Conservation (phyloP, 2,797 vertebrate species). For the Gouania willdenowi region DNA sequence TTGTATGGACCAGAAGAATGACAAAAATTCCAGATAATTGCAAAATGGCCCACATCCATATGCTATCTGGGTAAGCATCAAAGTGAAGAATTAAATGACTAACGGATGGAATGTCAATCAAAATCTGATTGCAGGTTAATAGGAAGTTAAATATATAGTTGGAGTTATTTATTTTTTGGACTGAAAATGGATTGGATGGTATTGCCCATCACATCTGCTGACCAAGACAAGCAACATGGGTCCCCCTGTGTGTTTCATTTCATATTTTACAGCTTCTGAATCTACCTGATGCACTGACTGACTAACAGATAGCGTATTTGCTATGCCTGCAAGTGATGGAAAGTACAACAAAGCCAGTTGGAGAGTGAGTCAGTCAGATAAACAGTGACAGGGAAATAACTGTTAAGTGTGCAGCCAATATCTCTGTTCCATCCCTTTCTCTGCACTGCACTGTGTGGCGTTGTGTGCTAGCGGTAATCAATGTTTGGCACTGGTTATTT, state of each 20-base stretch:
- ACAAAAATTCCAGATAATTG: no score
- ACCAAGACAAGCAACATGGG: no score
- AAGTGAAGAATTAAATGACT: no score
- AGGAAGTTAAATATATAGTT: constrained; percentile 14
- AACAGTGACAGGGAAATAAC: constrained; percentile 39
- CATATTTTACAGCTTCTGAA: constrained; percentile 29
- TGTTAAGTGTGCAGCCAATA: constrained; percentile 56
- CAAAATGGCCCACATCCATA: no score
- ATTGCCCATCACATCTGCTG: neutral
- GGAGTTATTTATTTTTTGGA: constrained; percentile 11
- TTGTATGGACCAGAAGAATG: no score
- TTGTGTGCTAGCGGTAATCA: constrained; percentile 67
- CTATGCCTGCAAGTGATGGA: constrained; percentile 65
- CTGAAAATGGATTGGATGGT: neutral
- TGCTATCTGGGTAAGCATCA: no score
- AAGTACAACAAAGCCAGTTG: constrained; percentile 51
- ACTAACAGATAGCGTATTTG: constrained; percentile 46
- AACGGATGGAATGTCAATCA: no score
- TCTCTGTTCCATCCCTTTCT: constrained; percentile 43
- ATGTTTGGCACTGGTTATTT: constrained; percentile 65
- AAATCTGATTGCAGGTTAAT: constrained; percentile 11
- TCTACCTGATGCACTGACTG: constrained; percentile 26
- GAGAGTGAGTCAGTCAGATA: constrained; percentile 27
- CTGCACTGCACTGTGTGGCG: constrained; percentile 32
- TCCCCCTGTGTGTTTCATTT: constrained; percentile 25